Percentiles rank a stretch among this genome's conserved stretches.
These are phyloP conservation scores for Thalpophila matura DNA, from an alignment of 2,888 invertebrate genomes.

Conservation along the genomic window DNA sequence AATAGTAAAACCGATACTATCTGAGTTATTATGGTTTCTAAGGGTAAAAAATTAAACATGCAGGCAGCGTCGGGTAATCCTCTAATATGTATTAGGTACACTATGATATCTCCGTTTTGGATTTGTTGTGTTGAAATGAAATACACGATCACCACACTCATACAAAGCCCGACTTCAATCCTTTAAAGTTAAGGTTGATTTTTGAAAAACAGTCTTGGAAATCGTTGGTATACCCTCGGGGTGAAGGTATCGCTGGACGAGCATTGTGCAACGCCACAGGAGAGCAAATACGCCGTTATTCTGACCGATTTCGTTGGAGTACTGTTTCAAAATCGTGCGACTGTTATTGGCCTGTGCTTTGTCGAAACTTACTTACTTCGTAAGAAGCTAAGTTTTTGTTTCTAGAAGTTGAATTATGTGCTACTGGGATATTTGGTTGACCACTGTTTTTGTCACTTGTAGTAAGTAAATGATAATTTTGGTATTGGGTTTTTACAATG, in stretches of 20 bases:
- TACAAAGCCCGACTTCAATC: slow-evolving; percentile 49
- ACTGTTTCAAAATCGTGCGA: slow-evolving; percentile 57
- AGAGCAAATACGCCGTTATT: slow-evolving; percentile 62
- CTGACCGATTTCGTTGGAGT: slow-evolving; percentile 61
- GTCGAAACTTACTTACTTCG: slow-evolving; percentile 34
- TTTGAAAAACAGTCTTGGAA: slow-evolving; percentile 52
- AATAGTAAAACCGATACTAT: background rate
- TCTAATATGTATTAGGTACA: slow-evolving; percentile 62
- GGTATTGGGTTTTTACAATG: background rate
- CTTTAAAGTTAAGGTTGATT: slow-evolving; percentile 38
- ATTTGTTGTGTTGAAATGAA: slow-evolving; percentile 82
- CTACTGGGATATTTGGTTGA: slow-evolving; percentile 14
- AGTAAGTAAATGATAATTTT: background rate
- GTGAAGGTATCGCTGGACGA: slow-evolving; percentile 62
- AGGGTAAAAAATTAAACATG: slow-evolving; percentile 19
- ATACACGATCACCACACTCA: slow-evolving; percentile 66
- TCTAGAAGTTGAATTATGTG: slow-evolving; percentile 17
- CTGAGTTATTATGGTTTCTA: background rate
- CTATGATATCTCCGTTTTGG: slow-evolving; percentile 81
- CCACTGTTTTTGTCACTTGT: slow-evolving; percentile 8
- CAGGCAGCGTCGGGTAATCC: slow-evolving; percentile 53
- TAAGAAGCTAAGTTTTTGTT: slow-evolving; percentile 39
- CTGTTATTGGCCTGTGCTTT: slow-evolving; percentile 36
- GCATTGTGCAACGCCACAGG: slow-evolving; percentile 66
- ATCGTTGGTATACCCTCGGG: slow-evolving; percentile 73